These are phyloP conservation scores for Mormoops blainvillei DNA, from an alignment of 2,113 vertebrate species.

Conservation along the genomic window DNA sequence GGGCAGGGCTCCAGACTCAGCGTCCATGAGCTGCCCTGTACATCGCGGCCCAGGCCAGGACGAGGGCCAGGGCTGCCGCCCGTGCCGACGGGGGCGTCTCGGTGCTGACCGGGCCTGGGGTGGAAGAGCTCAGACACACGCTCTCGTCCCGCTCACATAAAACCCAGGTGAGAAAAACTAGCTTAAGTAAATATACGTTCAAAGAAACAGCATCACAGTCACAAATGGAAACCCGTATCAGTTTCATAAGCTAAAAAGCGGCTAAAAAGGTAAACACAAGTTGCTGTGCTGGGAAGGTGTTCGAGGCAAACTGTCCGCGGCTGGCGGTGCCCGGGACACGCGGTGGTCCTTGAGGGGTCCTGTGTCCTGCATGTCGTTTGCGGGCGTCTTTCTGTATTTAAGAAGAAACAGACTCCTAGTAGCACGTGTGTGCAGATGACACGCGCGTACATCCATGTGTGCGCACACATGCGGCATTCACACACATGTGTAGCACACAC, in stretches of 20 bases:
- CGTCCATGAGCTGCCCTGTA: neutral
- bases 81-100: too few species aligned
- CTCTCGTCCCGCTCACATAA: neutral
- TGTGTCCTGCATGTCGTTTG: rapidly evolving
- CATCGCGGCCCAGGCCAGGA: neutral
- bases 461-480: neutral
- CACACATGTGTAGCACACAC: neutral
- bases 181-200: neutral
- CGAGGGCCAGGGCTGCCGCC: neutral
- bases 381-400: neutral
- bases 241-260: neutral
- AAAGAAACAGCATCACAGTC: neutral
- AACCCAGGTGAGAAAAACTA: neutral
- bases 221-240: neutral
- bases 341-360: neutral
- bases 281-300: too few species aligned
- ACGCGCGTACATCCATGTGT: neutral
- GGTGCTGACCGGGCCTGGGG: neutral
- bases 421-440: rapidly evolving
- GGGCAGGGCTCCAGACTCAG: neutral
- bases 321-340: neutral
- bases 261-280: too few species aligned
- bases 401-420: neutral
- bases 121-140: neutral
- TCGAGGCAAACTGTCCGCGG: neutral